A percentile compares a stretch with the other conserved stretches of the same genome.
phyloP scores from a whole-genome alignment of 2,113 vertebrate species.

The Dromas ardeola region DNA sequence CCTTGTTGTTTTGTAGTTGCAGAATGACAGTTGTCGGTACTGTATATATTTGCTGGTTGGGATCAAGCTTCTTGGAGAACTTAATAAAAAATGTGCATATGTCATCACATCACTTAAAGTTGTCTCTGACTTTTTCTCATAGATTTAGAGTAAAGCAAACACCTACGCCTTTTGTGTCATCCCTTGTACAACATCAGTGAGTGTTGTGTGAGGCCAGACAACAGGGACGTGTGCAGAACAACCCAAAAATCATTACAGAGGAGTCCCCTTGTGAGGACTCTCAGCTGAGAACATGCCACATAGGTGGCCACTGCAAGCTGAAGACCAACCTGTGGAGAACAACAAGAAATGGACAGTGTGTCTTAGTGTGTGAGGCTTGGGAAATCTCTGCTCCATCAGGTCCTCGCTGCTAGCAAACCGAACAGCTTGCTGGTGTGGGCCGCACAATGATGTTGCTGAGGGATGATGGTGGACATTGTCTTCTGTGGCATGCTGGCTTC shows the following conservation, averaged over 20 bases:
- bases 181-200: neutral
- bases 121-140: neutral
- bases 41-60: neutral
- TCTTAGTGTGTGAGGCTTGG: neutral
- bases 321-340: neutral
- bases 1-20: neutral
- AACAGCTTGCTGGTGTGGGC: neutral
- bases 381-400: neutral
- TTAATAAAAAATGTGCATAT: neutral
- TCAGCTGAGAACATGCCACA: neutral
- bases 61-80: neutral
- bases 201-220: neutral
- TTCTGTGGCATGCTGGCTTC: neutral
- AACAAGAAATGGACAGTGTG: neutral
- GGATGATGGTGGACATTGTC: neutral
- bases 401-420: neutral
- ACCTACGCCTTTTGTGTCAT: neutral
- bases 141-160: neutral
- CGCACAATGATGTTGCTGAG: neutral
- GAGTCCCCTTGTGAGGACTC: neutral
- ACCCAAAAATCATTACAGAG: neutral
- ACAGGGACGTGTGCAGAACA: no score
- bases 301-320: neutral
- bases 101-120: neutral
- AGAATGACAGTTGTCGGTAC: neutral